These are phyloP conservation scores for Ophioninae sp. DNA, from an alignment of 2,888 invertebrate genomes.

Conservation along the genomic window DNA sequence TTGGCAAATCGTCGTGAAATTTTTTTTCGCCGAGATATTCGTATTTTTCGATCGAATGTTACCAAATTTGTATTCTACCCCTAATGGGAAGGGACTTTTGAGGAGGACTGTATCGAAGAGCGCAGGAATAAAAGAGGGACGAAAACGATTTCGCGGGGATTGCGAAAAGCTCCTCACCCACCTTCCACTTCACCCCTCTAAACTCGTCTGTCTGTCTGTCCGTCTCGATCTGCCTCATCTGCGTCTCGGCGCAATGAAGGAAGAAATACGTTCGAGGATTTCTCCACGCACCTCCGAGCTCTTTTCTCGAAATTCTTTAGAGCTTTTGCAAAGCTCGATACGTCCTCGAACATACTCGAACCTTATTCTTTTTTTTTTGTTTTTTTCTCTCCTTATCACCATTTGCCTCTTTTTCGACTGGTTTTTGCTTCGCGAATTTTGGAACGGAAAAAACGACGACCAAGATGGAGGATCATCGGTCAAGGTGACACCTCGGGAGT, in stretches of 20 bases:
- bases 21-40: no score
- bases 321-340: background rate
- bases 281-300: background rate
- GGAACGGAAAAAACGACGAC: background rate
- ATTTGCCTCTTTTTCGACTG: background rate
- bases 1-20: no score
- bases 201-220: background rate
- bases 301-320: background rate
- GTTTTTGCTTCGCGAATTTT: background rate
- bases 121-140: slow-evolving; percentile 35
- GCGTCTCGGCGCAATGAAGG: slow-evolving; percentile 25
- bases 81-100: no score
- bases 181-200: background rate
- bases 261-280: slow-evolving; percentile 17
- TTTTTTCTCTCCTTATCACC: slow-evolving; percentile 5
- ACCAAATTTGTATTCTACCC: no score
- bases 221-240: slow-evolving; percentile 15
- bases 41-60: no score
- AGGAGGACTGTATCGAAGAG: slow-evolving; percentile 54
- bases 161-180: slow-evolving; percentile 57
- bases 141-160: slow-evolving; percentile 65
- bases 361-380: background rate
- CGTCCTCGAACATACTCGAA: background rate
- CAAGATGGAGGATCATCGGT: slow-evolving; percentile 55
- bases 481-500: slow-evolving; percentile 50